Evolutionary conservation across 1,140 invertebrate species (phyloP), one percentile per base, ranked within the genome.

Genomic region (Muscidifurax raptorellus): DNA sequence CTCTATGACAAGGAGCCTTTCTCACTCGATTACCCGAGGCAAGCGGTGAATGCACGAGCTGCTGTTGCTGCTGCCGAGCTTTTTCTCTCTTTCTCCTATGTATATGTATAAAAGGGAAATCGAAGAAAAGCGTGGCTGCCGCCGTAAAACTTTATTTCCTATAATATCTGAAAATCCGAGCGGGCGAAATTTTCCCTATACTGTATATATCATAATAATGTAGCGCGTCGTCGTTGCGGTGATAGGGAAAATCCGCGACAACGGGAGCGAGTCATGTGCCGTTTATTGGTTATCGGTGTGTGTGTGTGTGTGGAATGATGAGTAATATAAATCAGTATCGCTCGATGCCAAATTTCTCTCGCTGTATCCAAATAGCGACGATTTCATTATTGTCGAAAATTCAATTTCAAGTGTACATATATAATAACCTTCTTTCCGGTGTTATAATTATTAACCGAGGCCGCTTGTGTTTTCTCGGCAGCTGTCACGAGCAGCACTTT

Each of bases 1-100:
- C 52, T 13, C 28, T 59, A 71, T 71, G 7, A 36, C 69, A 81
- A 81, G 80, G n/a, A 59, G 69, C 9, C 47, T 81, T 74, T 81
- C 69, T 81, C 40, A 81, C 71, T 81, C 44, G 69, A 81, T 81
- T 81, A 81, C 47, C 9, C 69, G 28, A 0, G 36, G 15, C 52
- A 59, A 22, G 52, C 18, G 22, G 22, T 59, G n/a, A 59, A 22
- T 13, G 1, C 44, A 47, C 4, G 44, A 47, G 44, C 7, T 47
- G 15, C 44, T 13, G 44, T 6, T 22, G 18, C 52, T 18, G 36
- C 36, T 36, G 36, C 15, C 1, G 18, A 59, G 69, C 79, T 72
- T 12, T 72, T 15, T 47, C 18, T 69, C n/a, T 72, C n/a, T 22
- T 27, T 52, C 18, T 47, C 64, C 2, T 64, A 36, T 67, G 30